phyloP scores from a whole-genome alignment of 2,113 vertebrate species.

The Chiloscyllium plagiosum region DNA sequence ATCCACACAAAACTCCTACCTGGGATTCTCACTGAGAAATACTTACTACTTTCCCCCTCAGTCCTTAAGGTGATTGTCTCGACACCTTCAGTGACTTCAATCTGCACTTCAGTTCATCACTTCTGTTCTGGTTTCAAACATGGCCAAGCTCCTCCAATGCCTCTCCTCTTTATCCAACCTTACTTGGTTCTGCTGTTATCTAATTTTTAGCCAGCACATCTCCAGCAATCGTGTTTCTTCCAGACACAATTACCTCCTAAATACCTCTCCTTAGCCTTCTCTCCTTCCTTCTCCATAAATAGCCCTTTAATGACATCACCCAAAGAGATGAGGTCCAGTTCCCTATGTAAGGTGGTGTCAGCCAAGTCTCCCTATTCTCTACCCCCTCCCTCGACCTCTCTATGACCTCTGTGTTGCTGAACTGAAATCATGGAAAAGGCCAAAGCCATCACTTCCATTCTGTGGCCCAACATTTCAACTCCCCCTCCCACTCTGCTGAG shows the following conservation, averaged over 20 bases:
- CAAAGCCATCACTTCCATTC: not conserved
- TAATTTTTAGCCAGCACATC: not conserved
- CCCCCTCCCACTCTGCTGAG: too few relatives aligned
- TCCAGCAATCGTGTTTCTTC: not conserved
- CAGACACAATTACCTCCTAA: not conserved
- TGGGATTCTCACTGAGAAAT: not conserved
- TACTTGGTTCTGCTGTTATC: not conserved
- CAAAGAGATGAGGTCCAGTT: not conserved
- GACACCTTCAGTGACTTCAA: not conserved
- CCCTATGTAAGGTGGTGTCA: not conserved
- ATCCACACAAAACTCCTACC: not conserved
- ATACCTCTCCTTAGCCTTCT: not conserved
- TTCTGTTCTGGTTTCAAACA: not conserved
- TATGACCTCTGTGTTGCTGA: not conserved
- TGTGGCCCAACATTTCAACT: too few relatives aligned
- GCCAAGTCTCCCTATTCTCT: too few relatives aligned
- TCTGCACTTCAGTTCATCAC: not conserved
- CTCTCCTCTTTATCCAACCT: not conserved
- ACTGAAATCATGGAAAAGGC: not conserved
- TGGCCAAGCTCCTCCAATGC: not conserved
- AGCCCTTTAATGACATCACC: not conserved
- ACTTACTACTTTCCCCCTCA: not conserved
- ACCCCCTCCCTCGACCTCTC: not conserved
- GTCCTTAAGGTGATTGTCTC: not conserved
- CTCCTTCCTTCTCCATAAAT: not conserved